phyloP scores from a whole-genome alignment of 1,140 invertebrate species.

The Caerostris darwini region DNA sequence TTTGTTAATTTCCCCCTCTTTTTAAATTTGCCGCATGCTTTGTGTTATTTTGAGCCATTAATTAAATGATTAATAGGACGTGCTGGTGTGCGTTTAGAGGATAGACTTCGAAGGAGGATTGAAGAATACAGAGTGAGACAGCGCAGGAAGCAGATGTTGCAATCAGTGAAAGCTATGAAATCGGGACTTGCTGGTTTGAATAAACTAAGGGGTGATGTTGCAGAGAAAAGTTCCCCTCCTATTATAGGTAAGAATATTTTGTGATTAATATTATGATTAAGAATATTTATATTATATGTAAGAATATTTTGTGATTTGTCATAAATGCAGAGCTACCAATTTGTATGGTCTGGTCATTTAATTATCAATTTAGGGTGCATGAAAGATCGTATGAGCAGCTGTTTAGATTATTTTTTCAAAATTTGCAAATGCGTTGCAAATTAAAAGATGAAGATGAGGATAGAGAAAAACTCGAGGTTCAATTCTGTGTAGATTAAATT shows the following conservation, averaged over 20 bases:
- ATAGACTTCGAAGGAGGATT: slow-evolving; percentile 82
- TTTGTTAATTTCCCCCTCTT: not conserved
- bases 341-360: too few relatives aligned
- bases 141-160: slow-evolving; percentile 78
- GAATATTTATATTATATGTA: slow-evolving; percentile 51
- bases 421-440: too few relatives aligned
- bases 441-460: too few relatives aligned
- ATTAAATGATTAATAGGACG: slow-evolving; percentile 78
- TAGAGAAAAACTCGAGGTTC: too few relatives aligned
- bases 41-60: not conserved
- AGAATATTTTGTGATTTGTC: not conserved
- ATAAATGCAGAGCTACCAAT: too few relatives aligned
- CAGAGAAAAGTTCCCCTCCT: slow-evolving; percentile 72
- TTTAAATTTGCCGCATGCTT: not conserved
- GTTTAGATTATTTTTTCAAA: too few relatives aligned
- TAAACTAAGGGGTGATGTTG: slow-evolving; percentile 55
- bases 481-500: too few relatives aligned
- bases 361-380: not conserved
- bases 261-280: not conserved
- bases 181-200: slow-evolving; percentile 67
- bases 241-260: slow-evolving; percentile 59
- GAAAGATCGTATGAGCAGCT: not conserved
- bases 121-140: slow-evolving; percentile 85
- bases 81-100: slow-evolving; percentile 83
- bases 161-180: slow-evolving; percentile 77